Conservation (phyloP, 2,888 invertebrate species). For the Scaptomyza tumidula region DNA sequence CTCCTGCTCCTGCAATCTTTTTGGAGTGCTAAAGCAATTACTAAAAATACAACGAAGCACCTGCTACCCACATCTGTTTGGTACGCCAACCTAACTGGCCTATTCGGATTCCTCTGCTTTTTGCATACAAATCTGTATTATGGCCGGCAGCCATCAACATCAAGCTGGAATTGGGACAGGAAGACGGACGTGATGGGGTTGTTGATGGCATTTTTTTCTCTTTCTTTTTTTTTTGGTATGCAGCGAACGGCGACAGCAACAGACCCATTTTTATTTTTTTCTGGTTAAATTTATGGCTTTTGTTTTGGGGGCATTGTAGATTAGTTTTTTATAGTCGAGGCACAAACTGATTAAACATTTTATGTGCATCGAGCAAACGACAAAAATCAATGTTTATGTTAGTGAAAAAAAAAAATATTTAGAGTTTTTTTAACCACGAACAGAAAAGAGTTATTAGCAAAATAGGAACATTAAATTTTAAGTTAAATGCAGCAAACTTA, state of each 20-base stretch:
- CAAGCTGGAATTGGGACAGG: neutral
- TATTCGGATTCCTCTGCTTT: constrained; percentile 45
- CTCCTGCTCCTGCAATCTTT: neutral
- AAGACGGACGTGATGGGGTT: neutral
- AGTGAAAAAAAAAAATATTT: neutral
- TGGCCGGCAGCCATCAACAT: constrained; percentile 51
- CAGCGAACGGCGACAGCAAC: constrained; percentile 8
- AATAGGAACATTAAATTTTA: neutral
- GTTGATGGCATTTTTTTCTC: constrained; percentile 35
- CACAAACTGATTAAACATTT: constrained; percentile 72
- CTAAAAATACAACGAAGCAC: constrained; percentile 35
- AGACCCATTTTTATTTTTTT: constrained; percentile 2
- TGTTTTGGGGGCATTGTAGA: constrained; percentile 61
- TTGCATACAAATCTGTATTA: constrained; percentile 59
- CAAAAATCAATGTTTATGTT: constrained; percentile 50
- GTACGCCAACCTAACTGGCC: constrained; percentile 33
- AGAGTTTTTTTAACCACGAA: neutral
- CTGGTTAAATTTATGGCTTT: constrained; percentile 64
- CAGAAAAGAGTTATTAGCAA: neutral
- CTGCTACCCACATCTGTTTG: constrained; percentile 24
- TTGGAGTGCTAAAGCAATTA: constrained; percentile 63
- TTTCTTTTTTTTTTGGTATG: constrained; percentile 7
- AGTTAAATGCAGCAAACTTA: too few relatives aligned
- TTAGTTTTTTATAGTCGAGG: constrained; percentile 69
- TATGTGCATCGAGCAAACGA: constrained; percentile 16